Percentiles rank a stretch among this genome's conserved stretches.
Conservation (phyloP, 2,888 invertebrate species). For the Idaea aversata region DNA sequence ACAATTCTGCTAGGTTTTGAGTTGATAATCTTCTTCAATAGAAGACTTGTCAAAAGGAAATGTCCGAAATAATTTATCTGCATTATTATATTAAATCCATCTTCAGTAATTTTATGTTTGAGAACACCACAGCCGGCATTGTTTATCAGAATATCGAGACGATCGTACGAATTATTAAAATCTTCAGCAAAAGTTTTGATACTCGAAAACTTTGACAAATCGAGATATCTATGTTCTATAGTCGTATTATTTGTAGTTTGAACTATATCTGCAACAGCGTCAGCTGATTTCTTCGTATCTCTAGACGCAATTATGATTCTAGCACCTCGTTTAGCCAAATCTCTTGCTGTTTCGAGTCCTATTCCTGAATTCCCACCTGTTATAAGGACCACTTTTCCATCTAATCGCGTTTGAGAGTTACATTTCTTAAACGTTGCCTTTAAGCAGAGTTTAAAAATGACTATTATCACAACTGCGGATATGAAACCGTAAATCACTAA, state of each 20-base stretch:
- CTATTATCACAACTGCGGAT: not conserved
- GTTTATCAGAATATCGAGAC: conserved; percentile 82
- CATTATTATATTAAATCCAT: conserved; percentile 82
- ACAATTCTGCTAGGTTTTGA: conserved; percentile 68
- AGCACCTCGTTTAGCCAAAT: conserved; percentile 86
- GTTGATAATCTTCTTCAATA: conserved; percentile 69
- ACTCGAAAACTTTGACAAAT: conserved; percentile 73
- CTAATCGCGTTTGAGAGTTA: conserved; percentile 46
- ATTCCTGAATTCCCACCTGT: conserved; percentile 93
- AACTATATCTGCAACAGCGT: conserved; percentile 84
- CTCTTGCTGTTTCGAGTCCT: conserved; percentile 87
- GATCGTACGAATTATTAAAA: conserved; percentile 70
- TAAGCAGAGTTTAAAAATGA: not conserved
- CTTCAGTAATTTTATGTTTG: conserved; percentile 66
- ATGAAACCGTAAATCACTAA: not conserved
- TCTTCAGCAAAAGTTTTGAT: conserved; percentile 82
- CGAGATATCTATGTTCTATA: conserved; percentile 79
- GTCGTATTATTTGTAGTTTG: conserved; percentile 84
- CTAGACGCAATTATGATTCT: conserved; percentile 87
- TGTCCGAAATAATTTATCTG: conserved; percentile 86
- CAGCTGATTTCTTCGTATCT: conserved; percentile 84
- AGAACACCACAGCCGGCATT: conserved; percentile 79
- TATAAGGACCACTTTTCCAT: conserved; percentile 84
- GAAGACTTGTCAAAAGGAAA: conserved; percentile 85
- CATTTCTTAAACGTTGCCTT: conserved; percentile 37